Evolutionary conservation across 2,888 invertebrate species (phyloP), one percentile per base, ranked within the genome.

Genomic region (Drosophila bunnanda): DNA sequence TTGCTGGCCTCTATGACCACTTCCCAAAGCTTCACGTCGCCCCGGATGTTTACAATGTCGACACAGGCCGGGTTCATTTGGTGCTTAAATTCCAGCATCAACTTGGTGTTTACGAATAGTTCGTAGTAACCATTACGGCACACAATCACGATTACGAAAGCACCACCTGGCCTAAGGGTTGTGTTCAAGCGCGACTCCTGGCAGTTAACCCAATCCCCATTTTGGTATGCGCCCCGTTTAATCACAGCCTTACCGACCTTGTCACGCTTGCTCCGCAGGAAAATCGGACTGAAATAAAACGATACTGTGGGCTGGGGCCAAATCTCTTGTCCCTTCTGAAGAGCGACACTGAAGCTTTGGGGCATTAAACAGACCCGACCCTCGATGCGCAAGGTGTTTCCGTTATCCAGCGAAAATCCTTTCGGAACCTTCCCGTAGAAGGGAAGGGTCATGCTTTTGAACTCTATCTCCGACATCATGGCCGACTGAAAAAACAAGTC

Each of bases 221-320:
- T 89, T 15, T 92, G 84, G 93, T 94, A 94, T 3, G 95, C 93
- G 92, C 96, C 96, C 38, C 95, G 93, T 53, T 95, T 94, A 60
- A 96, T 94, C 6, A 94, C 92, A 82, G 94, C 94, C 13, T 93
- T 93, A 30, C 93, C 93, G 8, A 82, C 44, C 22, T 78, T 84
- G 13, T 74, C 79, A 6, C 69, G 68, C 20, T 61, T 76, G 17
- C 48, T 71, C 2, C 74, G 54, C 25, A 76, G 17, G 89, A 96
- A 96, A 79, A 96, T 93, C 12, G 96, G 95, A 93, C 96, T 96
- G 76, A 95, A 93, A 92, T 96, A 96, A 75, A 96, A 92, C 1
- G 94, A 94, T 57, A 96, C 94, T 78, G 93, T 93, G 12, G 96
- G 94, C 88, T 94, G 94, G 10, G 96, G 96, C 94, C 95, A 96